Percentiles rank a stretch among this genome's conserved stretches.
phyloP scores from a whole-genome alignment of 2,113 vertebrate genomes.

The Ameiurus melas region DNA sequence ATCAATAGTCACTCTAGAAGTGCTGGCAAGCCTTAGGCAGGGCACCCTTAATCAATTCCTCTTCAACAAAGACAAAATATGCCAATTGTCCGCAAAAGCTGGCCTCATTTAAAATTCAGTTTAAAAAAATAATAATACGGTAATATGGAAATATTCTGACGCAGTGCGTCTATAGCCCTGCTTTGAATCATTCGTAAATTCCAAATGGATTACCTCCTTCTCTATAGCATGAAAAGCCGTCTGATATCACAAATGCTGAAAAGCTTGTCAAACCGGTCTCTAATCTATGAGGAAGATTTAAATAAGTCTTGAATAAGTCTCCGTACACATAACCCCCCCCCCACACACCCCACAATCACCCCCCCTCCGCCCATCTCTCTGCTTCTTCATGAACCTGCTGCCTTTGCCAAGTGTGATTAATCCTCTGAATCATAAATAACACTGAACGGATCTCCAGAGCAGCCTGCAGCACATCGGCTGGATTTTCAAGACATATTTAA shows the following conservation, averaged over 20 bases:
- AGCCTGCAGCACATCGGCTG: constrained; percentile 40
- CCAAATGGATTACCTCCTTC: constrained; percentile 72
- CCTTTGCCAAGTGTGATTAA: constrained; percentile 73
- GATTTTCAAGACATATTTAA: constrained; percentile 51
- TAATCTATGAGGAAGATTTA: constrained; percentile 79
- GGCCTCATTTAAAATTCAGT: constrained; percentile 67
- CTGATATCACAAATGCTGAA: constrained; percentile 69
- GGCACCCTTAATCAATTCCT: constrained; percentile 59
- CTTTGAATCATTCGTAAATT: constrained; percentile 71
- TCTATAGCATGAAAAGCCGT: constrained; percentile 64
- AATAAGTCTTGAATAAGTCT: constrained; percentile 70
- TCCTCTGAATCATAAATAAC: constrained; percentile 78
- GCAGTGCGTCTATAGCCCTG: constrained; percentile 55
- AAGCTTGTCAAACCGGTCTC: constrained; percentile 74
- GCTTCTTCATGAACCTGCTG: constrained; percentile 65
- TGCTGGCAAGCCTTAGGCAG: constrained; percentile 28
- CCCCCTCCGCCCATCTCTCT: constrained; percentile 56
- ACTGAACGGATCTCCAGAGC: constrained; percentile 64
- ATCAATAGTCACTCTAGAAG: constrained; percentile 60
- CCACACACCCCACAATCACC: no score
- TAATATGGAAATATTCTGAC: constrained; percentile 58
- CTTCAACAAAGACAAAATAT: constrained; percentile 65
- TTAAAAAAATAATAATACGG: constrained; percentile 27
- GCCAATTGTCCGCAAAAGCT: constrained; percentile 59
- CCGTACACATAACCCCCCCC: background rate